phyloP scores from a whole-genome alignment of 2,888 invertebrate species.

The Terebella lapidaria region DNA sequence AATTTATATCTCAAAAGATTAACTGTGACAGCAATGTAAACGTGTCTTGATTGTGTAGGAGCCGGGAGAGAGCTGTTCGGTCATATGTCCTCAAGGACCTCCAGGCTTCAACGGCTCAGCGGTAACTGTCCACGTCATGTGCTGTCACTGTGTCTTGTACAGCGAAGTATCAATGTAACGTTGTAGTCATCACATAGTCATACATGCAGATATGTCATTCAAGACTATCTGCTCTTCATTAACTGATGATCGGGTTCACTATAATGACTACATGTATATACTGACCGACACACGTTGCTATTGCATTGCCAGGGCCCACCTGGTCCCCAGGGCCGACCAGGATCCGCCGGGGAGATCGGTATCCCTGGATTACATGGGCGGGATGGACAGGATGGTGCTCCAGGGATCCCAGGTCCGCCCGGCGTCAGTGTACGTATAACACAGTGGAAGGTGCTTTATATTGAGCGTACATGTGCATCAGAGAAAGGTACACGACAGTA shows the following conservation, averaged over 20 bases:
- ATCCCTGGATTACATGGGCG: background rate
- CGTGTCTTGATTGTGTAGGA: too few relatives aligned
- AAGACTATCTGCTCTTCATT: too few relatives aligned
- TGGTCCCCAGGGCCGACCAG: background rate
- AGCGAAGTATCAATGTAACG: background rate
- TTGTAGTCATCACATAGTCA: too few relatives aligned
- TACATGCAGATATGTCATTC: too few relatives aligned
- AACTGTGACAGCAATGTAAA: too few relatives aligned
- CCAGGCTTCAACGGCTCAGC: background rate
- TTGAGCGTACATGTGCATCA: too few relatives aligned
- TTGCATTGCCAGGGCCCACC: background rate
- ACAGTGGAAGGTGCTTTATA: too few relatives aligned
- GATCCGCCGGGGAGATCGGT: background rate
- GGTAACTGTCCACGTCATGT: background rate
- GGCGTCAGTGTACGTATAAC: background rate
- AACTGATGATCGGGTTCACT: too few relatives aligned
- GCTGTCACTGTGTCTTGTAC: background rate
- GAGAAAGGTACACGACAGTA: too few relatives aligned
- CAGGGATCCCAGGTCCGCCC: background rate
- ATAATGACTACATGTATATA: background rate
- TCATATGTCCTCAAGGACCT: constrained; percentile 1
- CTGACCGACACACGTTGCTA: background rate
- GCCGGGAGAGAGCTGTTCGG: background rate
- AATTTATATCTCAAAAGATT: too few relatives aligned
- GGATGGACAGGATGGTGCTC: background rate